Evolutionary conservation across 2,888 invertebrate genomes (phyloP), one percentile per base, ranked within the genome.

Genomic region (Leptopilina syphax): DNA sequence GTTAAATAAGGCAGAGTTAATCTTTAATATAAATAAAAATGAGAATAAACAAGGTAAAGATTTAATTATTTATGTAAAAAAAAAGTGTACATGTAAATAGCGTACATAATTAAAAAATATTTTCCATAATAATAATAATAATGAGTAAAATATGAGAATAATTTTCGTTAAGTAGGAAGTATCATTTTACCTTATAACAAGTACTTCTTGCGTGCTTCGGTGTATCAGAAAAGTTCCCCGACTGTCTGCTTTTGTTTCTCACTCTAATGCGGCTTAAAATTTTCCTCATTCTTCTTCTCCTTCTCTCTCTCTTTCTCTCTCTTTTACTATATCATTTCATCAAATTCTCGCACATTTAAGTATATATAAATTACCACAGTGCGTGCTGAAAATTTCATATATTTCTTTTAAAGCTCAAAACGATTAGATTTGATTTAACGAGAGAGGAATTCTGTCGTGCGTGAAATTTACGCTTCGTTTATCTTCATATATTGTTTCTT

Each of bases 361-460:
- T 73, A 50, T 50, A 47, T 47, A 47, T 47, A 73, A 73, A 73
- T 73, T 73, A 60, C 73, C 34, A 34, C 57, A 73, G 73, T 57
- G 73, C 73, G 73, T 73, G 73, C 57, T 60, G 34, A 10, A 73
- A 41, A n/a, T 18, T 34, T 8, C 73, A 73, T 73, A 34, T 34
- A 34, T 8, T 34, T 54, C 41, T 10, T 57, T 41, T 54, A 54
- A 54, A 34, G 54, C 70, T 57, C n/a, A 13, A 13, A 54, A 24
- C 41, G 73, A 57, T 60, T 73, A 73, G n/a, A 57, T 60, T n/a
- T 73, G 73, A 73, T 73, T 73, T 41, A 73, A 73, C 34, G n/a
- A 73, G 54, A 54, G 47, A 12, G 27, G 34, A 73, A 73, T 73
- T 57, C 41, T n/a, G 10, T 57, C 57, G 57, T 54, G 41, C 57